These are phyloP conservation scores for Syrmaticus mikado DNA, from an alignment of 2,113 vertebrate species.

Conservation along the genomic window DNA sequence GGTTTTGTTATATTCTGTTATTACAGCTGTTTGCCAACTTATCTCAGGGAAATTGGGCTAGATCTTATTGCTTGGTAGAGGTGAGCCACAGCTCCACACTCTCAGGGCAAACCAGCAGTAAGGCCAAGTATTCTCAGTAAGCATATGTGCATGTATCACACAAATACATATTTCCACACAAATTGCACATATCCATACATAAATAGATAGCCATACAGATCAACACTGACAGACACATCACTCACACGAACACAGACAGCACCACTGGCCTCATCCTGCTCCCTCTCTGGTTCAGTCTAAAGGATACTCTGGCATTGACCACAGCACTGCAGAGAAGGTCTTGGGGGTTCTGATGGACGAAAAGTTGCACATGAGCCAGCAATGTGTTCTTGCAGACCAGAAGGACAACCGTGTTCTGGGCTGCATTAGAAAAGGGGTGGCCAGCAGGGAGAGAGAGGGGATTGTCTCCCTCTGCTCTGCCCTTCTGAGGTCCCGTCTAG, in stretches of 20 bases:
- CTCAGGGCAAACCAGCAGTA: neutral
- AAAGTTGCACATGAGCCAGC: too few species aligned
- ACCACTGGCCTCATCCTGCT: neutral
- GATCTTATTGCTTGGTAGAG: neutral
- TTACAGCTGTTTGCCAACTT: neutral
- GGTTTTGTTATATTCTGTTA: neutral
- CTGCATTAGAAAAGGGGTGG: too few species aligned
- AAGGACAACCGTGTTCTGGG: too few species aligned
- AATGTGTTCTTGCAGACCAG: too few species aligned
- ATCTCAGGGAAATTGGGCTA: neutral
- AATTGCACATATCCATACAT: fast-evolving
- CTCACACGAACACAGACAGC: neutral
- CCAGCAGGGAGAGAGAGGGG: too few species aligned
- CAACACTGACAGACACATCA: fast-evolving
- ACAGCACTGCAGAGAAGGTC: too few species aligned
- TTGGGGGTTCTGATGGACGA: too few species aligned
- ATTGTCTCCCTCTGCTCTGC: too few species aligned
- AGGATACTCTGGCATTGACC: neutral
- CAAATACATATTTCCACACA: neutral
- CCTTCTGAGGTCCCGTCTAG: too few species aligned
- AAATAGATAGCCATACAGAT: neutral
- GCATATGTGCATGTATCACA: neutral
- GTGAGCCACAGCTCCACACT: neutral
- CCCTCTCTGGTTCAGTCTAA: neutral
- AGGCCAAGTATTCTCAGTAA: neutral